Percentiles rank a stretch among this genome's conserved stretches.
Evolutionary conservation across 2,888 invertebrate species (phyloP).

Genomic region (Hydraecia micacea): DNA sequence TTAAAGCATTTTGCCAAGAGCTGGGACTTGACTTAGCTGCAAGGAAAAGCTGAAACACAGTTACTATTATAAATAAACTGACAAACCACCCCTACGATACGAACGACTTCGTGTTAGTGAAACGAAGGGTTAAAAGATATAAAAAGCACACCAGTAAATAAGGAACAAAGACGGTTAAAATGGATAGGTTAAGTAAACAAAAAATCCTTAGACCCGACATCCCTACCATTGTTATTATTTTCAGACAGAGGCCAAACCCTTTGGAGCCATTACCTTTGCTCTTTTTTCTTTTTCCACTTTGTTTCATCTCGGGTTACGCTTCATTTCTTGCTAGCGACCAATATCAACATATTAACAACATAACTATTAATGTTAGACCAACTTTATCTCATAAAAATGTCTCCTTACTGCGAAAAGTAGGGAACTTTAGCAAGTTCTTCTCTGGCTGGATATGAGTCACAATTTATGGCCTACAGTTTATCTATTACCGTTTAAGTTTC

Average conservation of each 20-base stretch:
- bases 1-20: neutral
- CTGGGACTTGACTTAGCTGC: neutral
- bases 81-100: neutral
- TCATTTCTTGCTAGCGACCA: conserved; percentile 30
- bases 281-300: conserved; percentile 29
- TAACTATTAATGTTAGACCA: conserved; percentile 56
- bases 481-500: conserved; percentile 62
- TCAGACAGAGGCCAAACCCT: conserved; percentile 16
- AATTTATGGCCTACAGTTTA: conserved; percentile 61
- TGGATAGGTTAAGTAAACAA: conserved; percentile 35
- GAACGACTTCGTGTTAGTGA: conserved; percentile 9
- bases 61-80: neutral
- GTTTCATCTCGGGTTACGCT: conserved; percentile 28
- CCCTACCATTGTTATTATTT: conserved; percentile 42
- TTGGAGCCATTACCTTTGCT: conserved; percentile 33
- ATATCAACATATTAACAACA: conserved; percentile 59
- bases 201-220: conserved; percentile 22
- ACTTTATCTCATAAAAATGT: conserved; percentile 65
- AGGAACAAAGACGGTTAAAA: conserved; percentile 22
- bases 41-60: neutral
- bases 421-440: conserved; percentile 60
- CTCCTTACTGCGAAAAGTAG: conserved; percentile 58
- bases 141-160: conserved; percentile 38
- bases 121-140: conserved; percentile 34
- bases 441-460: conserved; percentile 52